These are phyloP conservation scores for Pipra filicauda DNA, from an alignment of 2,113 vertebrate genomes.

Conservation along the genomic window DNA sequence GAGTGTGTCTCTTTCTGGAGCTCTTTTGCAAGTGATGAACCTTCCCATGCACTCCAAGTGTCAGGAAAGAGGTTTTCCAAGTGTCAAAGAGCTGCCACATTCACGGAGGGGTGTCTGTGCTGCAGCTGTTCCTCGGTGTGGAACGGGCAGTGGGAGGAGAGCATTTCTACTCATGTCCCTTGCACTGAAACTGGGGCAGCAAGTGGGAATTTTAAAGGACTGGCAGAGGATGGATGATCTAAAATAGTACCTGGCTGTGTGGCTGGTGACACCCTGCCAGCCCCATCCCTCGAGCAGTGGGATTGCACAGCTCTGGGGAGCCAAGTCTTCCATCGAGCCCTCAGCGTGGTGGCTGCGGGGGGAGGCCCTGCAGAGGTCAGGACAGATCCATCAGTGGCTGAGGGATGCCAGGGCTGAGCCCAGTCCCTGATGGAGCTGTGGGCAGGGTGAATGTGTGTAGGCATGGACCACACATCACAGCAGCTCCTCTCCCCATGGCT, in stretches of 20 bases:
- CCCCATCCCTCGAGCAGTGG: background rate
- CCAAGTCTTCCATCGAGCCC: background rate
- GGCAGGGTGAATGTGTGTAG: background rate
- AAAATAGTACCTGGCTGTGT: background rate
- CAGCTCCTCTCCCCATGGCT: background rate
- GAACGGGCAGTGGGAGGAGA: background rate
- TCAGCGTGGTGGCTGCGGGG: rapidly evolving
- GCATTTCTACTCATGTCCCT: rapidly evolving
- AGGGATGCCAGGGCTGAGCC: background rate
- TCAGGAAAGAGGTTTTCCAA: background rate
- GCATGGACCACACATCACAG: rapidly evolving
- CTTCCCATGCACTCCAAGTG: no score
- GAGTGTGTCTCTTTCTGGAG: background rate
- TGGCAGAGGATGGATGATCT: background rate
- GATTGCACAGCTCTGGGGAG: rapidly evolving
- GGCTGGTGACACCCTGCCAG: background rate
- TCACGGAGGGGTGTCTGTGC: background rate
- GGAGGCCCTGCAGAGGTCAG: background rate
- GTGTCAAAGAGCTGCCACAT: background rate
- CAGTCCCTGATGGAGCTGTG: rapidly evolving
- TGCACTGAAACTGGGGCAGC: background rate
- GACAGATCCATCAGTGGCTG: background rate
- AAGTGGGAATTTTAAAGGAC: background rate
- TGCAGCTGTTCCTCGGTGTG: rapidly evolving
- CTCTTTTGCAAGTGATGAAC: background rate